Evolutionary conservation across 2,797 vertebrate genomes (phyloP), one percentile per base, ranked within the genome.

Genomic region (Ispidina lecontei): DNA sequence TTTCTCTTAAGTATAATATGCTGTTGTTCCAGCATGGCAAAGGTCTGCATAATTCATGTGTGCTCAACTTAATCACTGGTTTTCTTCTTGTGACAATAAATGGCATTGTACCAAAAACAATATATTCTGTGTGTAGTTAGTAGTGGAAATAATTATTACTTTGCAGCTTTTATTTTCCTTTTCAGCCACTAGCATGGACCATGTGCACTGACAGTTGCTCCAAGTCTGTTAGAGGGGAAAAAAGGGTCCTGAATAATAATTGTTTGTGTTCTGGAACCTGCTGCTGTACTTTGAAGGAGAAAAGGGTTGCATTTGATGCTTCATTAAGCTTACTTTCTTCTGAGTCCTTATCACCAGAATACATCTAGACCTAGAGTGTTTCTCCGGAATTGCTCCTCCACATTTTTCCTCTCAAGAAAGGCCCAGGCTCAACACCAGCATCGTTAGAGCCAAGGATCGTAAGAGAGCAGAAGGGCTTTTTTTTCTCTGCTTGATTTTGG

Each of bases 71-170:
- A 92, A 92, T 91, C 80, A 46, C 85, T 91, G 91, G 71, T 90
- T 96, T 91, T 93, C 78, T 94, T 82, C 80, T 89, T 89, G 81
- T 89, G 84, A 92, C 94, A 93, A 92, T 95, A 90, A 92, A 82
- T 91, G 88, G 86, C 91, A 68, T 74, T 87, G 87, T 89, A 94
- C 89, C 89, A 96, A 93, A 94, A 90, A 84, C 89, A 86, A 81
- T 86, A 84, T 79, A 86, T 94, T 58, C 92, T 90, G 83, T 79
- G 72, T 91, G 68, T 72, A 96, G 90, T 86, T 84, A 81, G 69
- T 59, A 72, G 83, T 93, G 78, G 91, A 94, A 94, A 84, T 94
- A 73, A 92, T 91, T 90, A 87, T 79, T 92, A 72, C 84, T 92
- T 64, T 81, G 81, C 60, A 84, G 90, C 65, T 94, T 91, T 87